These are phyloP conservation scores for Tholera decimalis DNA, from an alignment of 2,888 invertebrate genomes.

Conservation along the genomic window DNA sequence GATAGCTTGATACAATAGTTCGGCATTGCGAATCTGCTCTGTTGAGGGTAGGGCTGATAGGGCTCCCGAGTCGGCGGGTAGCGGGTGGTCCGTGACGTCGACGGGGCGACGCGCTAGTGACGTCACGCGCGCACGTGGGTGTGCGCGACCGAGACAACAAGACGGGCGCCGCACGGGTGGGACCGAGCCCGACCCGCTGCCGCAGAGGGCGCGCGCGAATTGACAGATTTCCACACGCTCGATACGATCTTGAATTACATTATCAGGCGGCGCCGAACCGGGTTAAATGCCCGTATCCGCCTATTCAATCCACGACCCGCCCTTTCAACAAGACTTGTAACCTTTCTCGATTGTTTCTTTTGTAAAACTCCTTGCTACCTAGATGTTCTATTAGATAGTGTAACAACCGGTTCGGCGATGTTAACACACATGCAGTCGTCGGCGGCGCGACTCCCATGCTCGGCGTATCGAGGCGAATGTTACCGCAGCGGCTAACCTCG, in stretches of 20 bases:
- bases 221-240: conserved; percentile 87
- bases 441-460: conserved; percentile 49
- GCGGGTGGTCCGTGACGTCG: conserved; percentile 83
- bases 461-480: conserved; percentile 65
- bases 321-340: conserved; percentile 54
- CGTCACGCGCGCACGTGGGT: conserved; percentile 88
- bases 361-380: conserved; percentile 37
- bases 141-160: conserved; percentile 80
- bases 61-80: conserved; percentile 63
- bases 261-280: conserved; percentile 75
- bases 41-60: conserved; percentile 61
- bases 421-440: conserved; percentile 55
- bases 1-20: conserved; percentile 21
- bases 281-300: conserved; percentile 76
- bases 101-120: conserved; percentile 78
- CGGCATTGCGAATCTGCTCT: conserved; percentile 27
- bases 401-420: conserved; percentile 63
- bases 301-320: conserved; percentile 61
- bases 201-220: conserved; percentile 83
- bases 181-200: conserved; percentile 67
- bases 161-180: conserved; percentile 67
- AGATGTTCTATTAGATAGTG: conserved; percentile 52
- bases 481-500: conserved; percentile 77
- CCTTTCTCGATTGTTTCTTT: conserved; percentile 61
- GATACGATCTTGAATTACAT: conserved; percentile 87